Evolutionary conservation across 2,797 vertebrate species (phyloP), one percentile per base, ranked within the genome.

Genomic region (Cyclopterus lumpus): DNA sequence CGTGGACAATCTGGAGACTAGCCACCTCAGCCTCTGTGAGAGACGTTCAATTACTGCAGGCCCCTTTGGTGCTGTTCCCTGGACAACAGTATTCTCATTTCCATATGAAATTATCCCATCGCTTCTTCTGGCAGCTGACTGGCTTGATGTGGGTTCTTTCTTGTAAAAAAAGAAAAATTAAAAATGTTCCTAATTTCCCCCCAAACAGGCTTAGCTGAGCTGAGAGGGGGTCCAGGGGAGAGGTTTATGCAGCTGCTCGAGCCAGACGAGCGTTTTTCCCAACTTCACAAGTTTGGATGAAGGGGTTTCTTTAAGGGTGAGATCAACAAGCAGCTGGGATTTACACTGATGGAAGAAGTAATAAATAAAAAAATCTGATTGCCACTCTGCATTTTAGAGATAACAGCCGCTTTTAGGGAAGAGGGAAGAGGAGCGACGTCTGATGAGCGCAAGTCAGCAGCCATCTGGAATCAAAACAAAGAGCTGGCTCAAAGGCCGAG

Each of bases 381-480:
- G 60, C 70, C 48, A 30, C 75, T 84, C 90, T 92, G 92, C 79
- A 61, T 89, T 79, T 67, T 74, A 79, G 77, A 87, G 92, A 93
- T 91, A 90, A 92, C 83, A 20, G 63, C 32, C n/a, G 59, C 68
- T 81, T 81, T 58, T 76, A 70, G 68, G 40, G 49, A 54, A 53
- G 72, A 66, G 48, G 58, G 57, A 26, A 57, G 46, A 34, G n/a
- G 24, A 40, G 54, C 3, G 0, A 2, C 6, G 78, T 76, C 72
- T 81, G 82, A 81, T 44, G 66, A 30, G 62, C 24, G 24, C 67
- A 24, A 60, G 73, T 86, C 75, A 82, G 60, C 70, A 61, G 49
- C 69, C 85, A 84, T 81, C 85, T 91, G 89, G 79, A 82, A 76
- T 75, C 66, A 58, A 42, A 70, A 69, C 53, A 32, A 60, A 55